Base-by-base conservation (phyloP, 1,140 invertebrate genomes). In the Drosophila pseudoananassae region DNA sequence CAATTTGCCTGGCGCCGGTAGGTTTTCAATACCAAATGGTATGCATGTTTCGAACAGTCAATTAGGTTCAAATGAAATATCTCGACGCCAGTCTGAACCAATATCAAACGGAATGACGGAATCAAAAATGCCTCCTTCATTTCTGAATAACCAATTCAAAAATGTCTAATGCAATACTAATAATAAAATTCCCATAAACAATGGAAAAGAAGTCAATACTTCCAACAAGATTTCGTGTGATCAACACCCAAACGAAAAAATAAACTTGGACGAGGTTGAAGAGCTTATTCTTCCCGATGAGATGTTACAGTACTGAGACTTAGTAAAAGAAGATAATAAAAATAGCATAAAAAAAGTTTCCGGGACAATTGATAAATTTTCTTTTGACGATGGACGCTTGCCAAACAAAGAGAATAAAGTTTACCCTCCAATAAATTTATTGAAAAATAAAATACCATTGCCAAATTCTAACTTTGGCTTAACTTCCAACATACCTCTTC, bases 211-310 rank as follows among this genome's bases (percentile, higher is more conserved):
- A 14, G 17, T 17, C 12, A 10, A 23, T 46, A 0, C 47, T 14
- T 8, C 25, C 38, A 31, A 23, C 17, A 51, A 38, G 38, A 23
- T 25, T 7, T 10, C 61, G 0, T 78, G 38, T 4, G 94, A 95
- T 72, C 93, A 95, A 60, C 97, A 97, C 93, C 97, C 96, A 0
- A 98, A 97, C 91, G 96, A 97, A 90, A 96, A 96, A 81, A 95
- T 97, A 5, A 94, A 95, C 60, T 91, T 97, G 17, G 96, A 97
- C 83, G 95, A 96, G 93, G 95, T 98, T 51, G 96, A 96, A 50
- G 96, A 98, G 93, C 79, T 96, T 95, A 92, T 96, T 98, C 96
- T 99, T 90, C 98, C 98, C 14, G 98, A 99, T 91, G 98, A 99
- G 92, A 98, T 99, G 97, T 94, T 98, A 84, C 95, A 97, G 91